Evolutionary conservation across 92 coral and sea anemone genomes (phyloP), one percentile per base, ranked within the genome.

Genomic region (Paramuricea clavata): DNA sequence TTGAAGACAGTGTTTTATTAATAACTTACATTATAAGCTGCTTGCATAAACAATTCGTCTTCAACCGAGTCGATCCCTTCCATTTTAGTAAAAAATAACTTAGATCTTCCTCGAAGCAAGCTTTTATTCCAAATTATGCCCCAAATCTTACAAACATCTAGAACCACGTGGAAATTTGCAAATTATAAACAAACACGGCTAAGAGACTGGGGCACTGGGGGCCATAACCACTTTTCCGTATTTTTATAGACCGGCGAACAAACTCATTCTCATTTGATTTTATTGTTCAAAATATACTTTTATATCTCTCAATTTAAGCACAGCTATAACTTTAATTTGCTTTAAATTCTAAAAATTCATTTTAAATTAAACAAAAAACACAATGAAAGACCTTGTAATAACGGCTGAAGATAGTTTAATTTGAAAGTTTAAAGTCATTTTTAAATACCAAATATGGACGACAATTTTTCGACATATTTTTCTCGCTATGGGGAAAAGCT

Each of bases 41-140:
- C 10, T 11, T 19, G 35, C 11, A 30, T 32, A 49, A 35, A 50
- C 4, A 28, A 49, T 12, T 34, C 82, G 2, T 76, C 67, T 23
- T 76, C 82, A 76, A 76, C 34, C 27, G 82, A 76, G 17, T 76
- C 82, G 22, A 76, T 36, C 1, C 67, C 82, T 17, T 25, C 82
- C 82, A 76, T 76, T 30, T 30, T n/a, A 12, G 33, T 25, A 25
- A 8, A 17, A 6, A 17, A 17, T 56, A 56, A 21, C 21, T 3
- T 23, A 15, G 6, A 16, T 56, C 15, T 56, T 16, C 23, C 64
- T 8, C 26, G 15, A 2, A 60, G 12, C 21, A 1, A 16, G 35
- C 33, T 62, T 30, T 13, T 22, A 6, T 26, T 61, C 9, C 0
- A 62, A 50, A 19, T 42, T 42, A 42, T 42, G n/a, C n/a, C n/a